Evolutionary conservation across 2,888 invertebrate species (phyloP), one percentile per base, ranked within the genome.

Genomic region (Aleiodes testaceus): DNA sequence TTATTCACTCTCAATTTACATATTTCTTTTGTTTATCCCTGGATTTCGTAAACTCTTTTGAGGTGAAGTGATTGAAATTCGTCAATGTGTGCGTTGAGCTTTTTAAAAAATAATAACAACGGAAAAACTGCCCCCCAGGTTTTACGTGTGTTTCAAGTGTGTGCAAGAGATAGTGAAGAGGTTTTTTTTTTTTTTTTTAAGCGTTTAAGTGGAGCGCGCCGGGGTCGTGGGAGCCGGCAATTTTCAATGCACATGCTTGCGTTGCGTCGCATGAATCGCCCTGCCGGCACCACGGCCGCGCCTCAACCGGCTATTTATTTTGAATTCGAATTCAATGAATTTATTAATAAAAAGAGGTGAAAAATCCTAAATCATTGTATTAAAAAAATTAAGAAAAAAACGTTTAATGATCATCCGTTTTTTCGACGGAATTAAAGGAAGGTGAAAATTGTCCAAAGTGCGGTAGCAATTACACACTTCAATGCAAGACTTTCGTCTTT

Each of bases 141-240:
- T 55, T 11, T 16, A 42, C 9, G 63, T 20, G 63, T 44, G 36
- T 44, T 55, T 14, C 22, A 44, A 64, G 45, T 64, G 50, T 69
- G 42, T 12, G 42, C 44, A 45, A 20, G 64, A 61, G 53, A 52
- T 50, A 45, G 42, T 59, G 49, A 20, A 45, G 30, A 16, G n/a
- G 16, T 49, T 49, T 49, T 50, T 64, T 26, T 52, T 50, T 64
- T 26, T 52, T 36, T 36, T 36, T 36, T 9, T 7, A 36, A 63
- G 16, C n/a, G 55, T 42, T 59, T 75, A 75, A 77, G 75, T 73
- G 75, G 75, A 75, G 73, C 77, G 72, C 69, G 36, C 36, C 36
- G 26, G 70, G 74, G 72, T 77, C 78, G 78, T 78, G 79, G 77
- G 78, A 78, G 77, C 72, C 67, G 47, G 74, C 73, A 69, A 78